Evolutionary conservation across 2,113 vertebrate species (phyloP).

Genomic region (Oriolus oriolus): DNA sequence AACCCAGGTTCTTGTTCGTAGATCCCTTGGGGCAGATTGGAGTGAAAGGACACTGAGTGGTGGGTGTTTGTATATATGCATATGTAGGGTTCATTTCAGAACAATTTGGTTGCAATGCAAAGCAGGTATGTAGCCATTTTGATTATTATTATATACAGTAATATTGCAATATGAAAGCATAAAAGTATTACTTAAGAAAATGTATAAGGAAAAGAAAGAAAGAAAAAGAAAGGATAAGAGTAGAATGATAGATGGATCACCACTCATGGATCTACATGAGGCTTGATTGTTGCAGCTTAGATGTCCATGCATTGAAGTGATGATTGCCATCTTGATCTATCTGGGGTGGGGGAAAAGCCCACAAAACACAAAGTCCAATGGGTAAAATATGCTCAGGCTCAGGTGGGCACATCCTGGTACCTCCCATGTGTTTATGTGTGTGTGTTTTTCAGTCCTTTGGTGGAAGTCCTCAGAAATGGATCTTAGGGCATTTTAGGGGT

Average conservation of each 20-base stretch:
- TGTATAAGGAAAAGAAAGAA: background rate
- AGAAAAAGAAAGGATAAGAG: background rate
- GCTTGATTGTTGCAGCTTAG: background rate
- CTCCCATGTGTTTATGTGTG: accelerated
- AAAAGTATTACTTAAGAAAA: background rate
- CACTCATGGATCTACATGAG: background rate
- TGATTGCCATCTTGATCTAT: background rate
- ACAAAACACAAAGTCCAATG: background rate
- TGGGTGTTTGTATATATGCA: background rate
- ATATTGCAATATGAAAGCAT: background rate
- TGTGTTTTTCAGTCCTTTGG: background rate
- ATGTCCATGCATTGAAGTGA: background rate
- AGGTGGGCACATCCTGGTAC: background rate
- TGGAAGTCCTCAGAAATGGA: background rate
- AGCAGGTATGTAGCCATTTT: background rate
- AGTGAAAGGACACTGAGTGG: background rate
- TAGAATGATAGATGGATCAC: background rate
- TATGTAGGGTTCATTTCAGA: background rate
- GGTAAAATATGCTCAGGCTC: background rate
- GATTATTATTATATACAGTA: background rate
- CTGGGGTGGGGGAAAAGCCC: background rate
- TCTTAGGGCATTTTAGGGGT: background rate
- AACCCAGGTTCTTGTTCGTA: background rate
- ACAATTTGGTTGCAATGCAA: background rate
- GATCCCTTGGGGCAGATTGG: background rate